These are phyloP conservation scores for Trochalopteron elliotii DNA, from an alignment of 2,113 vertebrate species.

Conservation along the genomic window DNA sequence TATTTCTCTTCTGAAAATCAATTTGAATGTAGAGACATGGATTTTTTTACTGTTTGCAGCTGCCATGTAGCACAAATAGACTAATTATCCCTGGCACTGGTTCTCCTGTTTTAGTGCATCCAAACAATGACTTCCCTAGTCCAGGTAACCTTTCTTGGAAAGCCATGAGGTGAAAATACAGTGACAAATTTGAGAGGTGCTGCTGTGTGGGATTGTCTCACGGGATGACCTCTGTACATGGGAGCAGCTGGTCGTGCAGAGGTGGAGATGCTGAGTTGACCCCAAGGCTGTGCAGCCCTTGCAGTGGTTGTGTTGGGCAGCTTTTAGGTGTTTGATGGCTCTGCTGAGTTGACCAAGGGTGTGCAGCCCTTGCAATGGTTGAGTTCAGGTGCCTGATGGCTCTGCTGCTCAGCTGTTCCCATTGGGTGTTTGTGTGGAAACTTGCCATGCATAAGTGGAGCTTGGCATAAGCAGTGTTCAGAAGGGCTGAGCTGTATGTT, in stretches of 20 bases:
- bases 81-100: not conserved
- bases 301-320: fast-evolving
- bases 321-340: not conserved
- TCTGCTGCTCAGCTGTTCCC: not conserved
- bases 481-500: not conserved
- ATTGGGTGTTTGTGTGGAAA: not conserved
- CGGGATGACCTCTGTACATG: fast-evolving
- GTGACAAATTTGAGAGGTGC: not conserved
- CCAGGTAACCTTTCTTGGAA: not conserved
- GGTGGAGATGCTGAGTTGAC: not conserved
- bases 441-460: fast-evolving
- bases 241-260: not conserved
- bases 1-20: not conserved
- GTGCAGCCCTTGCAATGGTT: not conserved
- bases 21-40: not conserved
- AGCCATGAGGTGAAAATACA: not conserved
- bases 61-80: not conserved
- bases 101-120: not conserved
- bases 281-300: not conserved
- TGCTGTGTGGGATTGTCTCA: not conserved
- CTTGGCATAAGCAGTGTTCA: not conserved
- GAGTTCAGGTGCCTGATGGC: not conserved
- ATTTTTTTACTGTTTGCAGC: not conserved
- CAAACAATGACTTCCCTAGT: not conserved
- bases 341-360: not conserved